Conservation (phyloP, 2,888 invertebrate genomes). For the Drosophila formosana region DNA sequence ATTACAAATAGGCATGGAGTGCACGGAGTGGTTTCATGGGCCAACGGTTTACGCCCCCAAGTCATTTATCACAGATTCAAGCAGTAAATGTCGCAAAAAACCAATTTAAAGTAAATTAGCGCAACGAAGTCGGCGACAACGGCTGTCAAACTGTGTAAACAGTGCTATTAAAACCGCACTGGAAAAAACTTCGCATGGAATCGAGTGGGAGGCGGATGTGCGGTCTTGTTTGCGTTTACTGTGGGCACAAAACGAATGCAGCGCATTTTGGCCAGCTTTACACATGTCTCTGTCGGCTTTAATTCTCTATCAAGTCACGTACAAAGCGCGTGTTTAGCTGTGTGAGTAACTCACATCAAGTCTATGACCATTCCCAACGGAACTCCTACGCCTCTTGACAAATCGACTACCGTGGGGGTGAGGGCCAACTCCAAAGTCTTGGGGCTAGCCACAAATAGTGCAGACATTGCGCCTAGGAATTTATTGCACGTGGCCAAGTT, state of each 20-base stretch:
- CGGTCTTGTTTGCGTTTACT: constrained; percentile 9
- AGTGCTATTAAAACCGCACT: constrained; percentile 50
- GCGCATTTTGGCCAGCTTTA: constrained; percentile 64
- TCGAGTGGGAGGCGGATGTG: neutral
- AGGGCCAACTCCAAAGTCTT: constrained; percentile 47
- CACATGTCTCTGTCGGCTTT: constrained; percentile 63
- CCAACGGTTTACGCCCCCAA: constrained; percentile 37
- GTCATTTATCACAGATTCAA: constrained; percentile 57
- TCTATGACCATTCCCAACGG: neutral
- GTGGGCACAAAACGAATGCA: constrained; percentile 59
- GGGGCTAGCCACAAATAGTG: constrained; percentile 70
- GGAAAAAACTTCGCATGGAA: constrained; percentile 26
- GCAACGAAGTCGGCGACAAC: constrained; percentile 47
- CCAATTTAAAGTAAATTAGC: constrained; percentile 78
- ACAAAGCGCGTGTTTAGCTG: constrained; percentile 65
- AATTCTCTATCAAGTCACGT: constrained; percentile 78
- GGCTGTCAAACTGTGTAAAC: constrained; percentile 55
- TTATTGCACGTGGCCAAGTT: constrained; percentile 76
- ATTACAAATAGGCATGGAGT: constrained; percentile 27
- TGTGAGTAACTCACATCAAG: constrained; percentile 29
- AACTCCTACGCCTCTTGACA: constrained; percentile 8
- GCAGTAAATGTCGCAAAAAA: constrained; percentile 56
- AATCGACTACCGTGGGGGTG: constrained; percentile 25
- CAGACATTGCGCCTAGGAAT: constrained; percentile 74
- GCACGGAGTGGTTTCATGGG: neutral